Evolutionary conservation across 2,797 vertebrate species (phyloP).

Genomic region (Agapornis canus): DNA sequence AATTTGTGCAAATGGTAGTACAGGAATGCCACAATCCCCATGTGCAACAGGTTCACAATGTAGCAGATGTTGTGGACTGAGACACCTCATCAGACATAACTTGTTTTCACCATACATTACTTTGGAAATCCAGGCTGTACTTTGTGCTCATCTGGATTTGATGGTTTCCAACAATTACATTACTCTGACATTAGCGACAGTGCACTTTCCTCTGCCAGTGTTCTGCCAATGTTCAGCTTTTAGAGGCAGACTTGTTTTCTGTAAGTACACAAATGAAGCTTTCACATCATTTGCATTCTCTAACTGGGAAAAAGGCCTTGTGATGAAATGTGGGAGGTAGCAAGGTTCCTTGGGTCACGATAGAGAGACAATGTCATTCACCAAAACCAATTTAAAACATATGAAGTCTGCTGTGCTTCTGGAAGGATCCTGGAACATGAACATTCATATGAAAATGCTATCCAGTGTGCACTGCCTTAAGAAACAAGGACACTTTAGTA

Average conservation of each 20-base stretch:
- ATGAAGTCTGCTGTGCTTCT: not conserved
- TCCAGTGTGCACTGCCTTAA: not conserved
- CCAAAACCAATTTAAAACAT: not conserved
- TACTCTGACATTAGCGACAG: not conserved
- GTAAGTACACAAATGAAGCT: not conserved
- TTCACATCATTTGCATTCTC: not conserved
- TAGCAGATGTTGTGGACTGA: not conserved
- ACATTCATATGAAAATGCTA: not conserved
- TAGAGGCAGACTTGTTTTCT: not conserved
- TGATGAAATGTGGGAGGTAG: not conserved
- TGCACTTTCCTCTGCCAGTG: not conserved
- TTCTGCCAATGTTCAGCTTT: not conserved
- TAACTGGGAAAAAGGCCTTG: not conserved
- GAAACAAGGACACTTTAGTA: not conserved
- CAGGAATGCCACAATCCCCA: not conserved
- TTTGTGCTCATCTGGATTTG: not conserved
- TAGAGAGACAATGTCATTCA: not conserved
- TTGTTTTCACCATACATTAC: not conserved
- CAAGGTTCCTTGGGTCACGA: not conserved
- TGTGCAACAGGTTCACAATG: not conserved
- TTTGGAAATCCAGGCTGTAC: not conserved
- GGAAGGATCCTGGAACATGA: not conserved
- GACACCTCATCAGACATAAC: not conserved
- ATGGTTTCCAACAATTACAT: not conserved
- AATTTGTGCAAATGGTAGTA: not conserved